Evolutionary conservation across 2,888 invertebrate genomes (phyloP).

Genomic region (Chloroclysta siterata): DNA sequence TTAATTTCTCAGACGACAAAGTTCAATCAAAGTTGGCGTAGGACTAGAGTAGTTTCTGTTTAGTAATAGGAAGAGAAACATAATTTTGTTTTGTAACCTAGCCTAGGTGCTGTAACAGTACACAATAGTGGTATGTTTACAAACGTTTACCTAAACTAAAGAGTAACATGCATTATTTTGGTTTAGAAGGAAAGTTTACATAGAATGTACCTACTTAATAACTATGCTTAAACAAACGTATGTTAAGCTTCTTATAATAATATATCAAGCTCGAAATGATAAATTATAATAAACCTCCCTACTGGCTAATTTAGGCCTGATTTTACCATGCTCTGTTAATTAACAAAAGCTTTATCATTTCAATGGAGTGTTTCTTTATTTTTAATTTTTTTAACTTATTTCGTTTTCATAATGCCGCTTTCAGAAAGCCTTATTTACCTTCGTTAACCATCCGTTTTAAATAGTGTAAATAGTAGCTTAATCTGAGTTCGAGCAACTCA

Average conservation of each 20-base stretch:
- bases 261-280: no score
- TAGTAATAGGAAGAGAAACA: conserved; percentile 11
- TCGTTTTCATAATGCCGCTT: conserved; percentile 2
- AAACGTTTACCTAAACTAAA: conserved; percentile 15
- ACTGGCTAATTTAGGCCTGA: no score
- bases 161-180: conserved; percentile 3
- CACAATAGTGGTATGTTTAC: conserved; percentile 37
- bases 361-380: conserved; percentile 14
- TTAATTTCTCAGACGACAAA: conserved; percentile 18
- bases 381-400: conserved; percentile 1
- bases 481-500: conserved; percentile 4
- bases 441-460: conserved; percentile 15
- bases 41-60: conserved; percentile 15
- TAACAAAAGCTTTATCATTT: conserved; percentile 20
- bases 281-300: no score
- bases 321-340: no score
- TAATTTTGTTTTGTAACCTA: conserved; percentile 27
- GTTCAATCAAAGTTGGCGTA: conserved; percentile 6
- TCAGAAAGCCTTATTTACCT: conserved; percentile 7
- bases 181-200: neutral
- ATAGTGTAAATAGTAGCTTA: conserved; percentile 7
- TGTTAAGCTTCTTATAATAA: no score
- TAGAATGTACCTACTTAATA: no score
- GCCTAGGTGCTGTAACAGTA: conserved; percentile 21
- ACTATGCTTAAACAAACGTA: no score